Conservation (phyloP, 2,113 vertebrate species). For the Pterocles burchelli region DNA sequence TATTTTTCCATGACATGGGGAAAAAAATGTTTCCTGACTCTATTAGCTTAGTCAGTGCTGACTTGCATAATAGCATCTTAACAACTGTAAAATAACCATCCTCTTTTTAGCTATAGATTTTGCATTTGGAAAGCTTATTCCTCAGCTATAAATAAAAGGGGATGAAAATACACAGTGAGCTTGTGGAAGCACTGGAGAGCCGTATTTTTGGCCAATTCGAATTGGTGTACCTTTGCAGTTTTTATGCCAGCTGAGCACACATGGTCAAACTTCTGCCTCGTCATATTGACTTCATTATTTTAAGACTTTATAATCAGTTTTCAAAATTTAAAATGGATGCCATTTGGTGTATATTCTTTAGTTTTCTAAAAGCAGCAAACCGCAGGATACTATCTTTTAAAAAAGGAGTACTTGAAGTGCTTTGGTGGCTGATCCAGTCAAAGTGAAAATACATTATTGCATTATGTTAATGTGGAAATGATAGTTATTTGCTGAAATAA, state of each 20-base stretch:
- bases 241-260: slow-evolving; percentile 6
- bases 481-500: background rate
- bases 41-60: background rate
- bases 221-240: background rate
- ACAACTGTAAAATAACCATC: background rate
- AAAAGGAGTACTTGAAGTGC: background rate
- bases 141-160: slow-evolving; percentile 10
- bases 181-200: slow-evolving; percentile 11
- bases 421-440: background rate
- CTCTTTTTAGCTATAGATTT: slow-evolving; percentile 24
- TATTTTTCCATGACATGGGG: background rate
- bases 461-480: background rate
- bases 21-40: background rate
- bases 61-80: slow-evolving; percentile 18
- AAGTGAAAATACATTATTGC: background rate
- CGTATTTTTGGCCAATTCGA: background rate
- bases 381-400: background rate
- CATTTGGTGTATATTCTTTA: background rate
- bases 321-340: background rate
- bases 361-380: background rate
- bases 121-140: slow-evolving; percentile 31
- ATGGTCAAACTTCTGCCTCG: background rate
- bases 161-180: background rate
- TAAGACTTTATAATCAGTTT: background rate
- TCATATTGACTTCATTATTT: background rate